Conservation (phyloP, 2,888 invertebrate genomes). For the Omphaloscelis lunosa region DNA sequence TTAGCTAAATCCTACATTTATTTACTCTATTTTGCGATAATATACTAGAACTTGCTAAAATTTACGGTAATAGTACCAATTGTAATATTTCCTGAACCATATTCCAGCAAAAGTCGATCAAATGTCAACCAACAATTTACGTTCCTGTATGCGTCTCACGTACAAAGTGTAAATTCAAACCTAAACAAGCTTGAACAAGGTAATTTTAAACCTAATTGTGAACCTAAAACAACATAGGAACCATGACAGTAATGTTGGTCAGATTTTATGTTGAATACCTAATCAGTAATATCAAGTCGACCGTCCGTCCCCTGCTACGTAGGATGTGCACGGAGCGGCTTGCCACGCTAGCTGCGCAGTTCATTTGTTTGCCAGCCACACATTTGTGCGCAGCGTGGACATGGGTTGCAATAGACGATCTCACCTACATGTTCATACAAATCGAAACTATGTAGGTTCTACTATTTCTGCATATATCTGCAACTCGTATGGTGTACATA, state of each 20-base stretch:
- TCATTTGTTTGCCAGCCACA: neutral
- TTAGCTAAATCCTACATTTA: too few species aligned
- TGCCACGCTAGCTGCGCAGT: neutral
- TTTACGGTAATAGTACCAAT: too few species aligned
- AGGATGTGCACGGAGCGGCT: neutral
- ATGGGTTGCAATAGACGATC: neutral
- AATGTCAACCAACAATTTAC: neutral
- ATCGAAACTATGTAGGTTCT: neutral
- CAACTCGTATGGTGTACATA: neutral
- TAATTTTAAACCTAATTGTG: constrained; percentile 35
- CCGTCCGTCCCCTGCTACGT: too few species aligned
- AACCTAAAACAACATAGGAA: constrained; percentile 34
- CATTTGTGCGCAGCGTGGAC: neutral
- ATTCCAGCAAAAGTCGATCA: neutral
- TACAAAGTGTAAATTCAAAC: constrained; percentile 20
- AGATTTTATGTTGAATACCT: neutral
- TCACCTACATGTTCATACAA: neutral
- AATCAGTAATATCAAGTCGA: neutral
- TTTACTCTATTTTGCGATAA: neutral
- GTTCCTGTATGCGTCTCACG: constrained; percentile 15
- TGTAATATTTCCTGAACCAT: neutral
- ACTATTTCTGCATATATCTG: neutral
- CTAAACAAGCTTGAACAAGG: constrained; percentile 31
- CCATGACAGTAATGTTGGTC: neutral
- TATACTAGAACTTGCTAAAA: neutral